These are phyloP conservation scores for Ichneumoninae sp. DNA, from an alignment of 2,888 invertebrate genomes.

Conservation along the genomic window DNA sequence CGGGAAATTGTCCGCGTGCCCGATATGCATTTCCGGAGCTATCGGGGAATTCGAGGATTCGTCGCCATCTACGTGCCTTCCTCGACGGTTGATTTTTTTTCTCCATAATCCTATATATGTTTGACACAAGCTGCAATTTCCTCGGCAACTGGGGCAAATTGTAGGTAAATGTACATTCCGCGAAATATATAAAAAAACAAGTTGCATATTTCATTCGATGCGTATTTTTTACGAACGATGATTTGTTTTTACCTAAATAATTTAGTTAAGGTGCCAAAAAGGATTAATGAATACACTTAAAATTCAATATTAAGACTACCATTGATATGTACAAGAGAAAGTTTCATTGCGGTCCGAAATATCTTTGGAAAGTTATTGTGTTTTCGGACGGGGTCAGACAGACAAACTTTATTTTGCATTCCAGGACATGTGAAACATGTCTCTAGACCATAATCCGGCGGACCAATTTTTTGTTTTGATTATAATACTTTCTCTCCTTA, in stretches of 20 bases:
- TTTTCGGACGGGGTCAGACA: too few relatives aligned
- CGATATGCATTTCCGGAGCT: conserved; percentile 1
- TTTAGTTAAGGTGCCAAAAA: background rate
- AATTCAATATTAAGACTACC: background rate
- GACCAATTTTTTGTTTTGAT: too few relatives aligned
- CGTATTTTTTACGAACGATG: background rate
- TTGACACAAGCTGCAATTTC: background rate
- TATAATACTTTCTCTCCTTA: background rate
- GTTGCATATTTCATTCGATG: background rate
- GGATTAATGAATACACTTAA: background rate
- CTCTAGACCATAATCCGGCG: background rate
- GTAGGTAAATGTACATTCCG: background rate
- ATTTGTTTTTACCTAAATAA: background rate
- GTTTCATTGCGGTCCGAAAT: background rate
- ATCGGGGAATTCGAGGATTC: conserved; percentile 16
- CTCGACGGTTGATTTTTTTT: background rate
- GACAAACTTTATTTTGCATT: background rate
- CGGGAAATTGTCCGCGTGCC: conserved; percentile 18
- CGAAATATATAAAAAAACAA: background rate
- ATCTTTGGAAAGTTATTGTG: background rate
- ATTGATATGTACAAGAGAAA: background rate
- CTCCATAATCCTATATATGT: background rate
- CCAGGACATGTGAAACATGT: background rate
- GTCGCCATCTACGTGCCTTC: background rate
- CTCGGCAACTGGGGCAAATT: background rate